phyloP scores from a whole-genome alignment of 2,888 invertebrate species.

The Cephus rjabovi region DNA sequence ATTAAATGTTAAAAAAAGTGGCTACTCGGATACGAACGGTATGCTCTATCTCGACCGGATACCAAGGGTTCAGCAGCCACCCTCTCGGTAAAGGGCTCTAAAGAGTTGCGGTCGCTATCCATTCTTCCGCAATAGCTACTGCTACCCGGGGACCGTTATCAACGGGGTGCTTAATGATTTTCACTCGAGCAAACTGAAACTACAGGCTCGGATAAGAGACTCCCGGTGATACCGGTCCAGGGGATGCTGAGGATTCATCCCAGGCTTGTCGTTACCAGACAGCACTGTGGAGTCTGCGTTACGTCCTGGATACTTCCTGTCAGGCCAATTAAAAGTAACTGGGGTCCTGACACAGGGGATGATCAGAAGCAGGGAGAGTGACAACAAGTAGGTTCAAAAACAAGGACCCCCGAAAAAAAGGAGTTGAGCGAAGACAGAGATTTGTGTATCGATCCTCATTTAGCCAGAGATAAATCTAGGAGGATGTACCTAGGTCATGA shows the following conservation, averaged over 20 bases:
- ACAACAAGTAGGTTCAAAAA: neutral
- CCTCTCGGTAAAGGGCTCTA: conserved; percentile 37
- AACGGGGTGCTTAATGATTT: conserved; percentile 50
- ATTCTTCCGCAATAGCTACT: conserved; percentile 42
- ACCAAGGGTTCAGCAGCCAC: conserved; percentile 34
- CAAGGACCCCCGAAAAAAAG: neutral
- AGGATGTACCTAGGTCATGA: conserved; percentile 41
- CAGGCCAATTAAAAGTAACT: neutral
- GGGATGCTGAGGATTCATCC: neutral
- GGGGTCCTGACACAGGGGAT: neutral
- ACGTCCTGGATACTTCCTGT: too few relatives aligned
- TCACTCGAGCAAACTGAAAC: conserved; percentile 41
- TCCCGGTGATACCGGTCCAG: neutral
- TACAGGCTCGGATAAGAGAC: neutral
- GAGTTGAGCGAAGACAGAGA: neutral
- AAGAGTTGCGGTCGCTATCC: conserved; percentile 51
- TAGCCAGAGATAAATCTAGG: conserved; percentile 13
- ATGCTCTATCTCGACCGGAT: conserved; percentile 45
- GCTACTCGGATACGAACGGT: neutral
- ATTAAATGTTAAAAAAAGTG: neutral
- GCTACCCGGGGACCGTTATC: conserved; percentile 43
- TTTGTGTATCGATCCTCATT: conserved; percentile 8
- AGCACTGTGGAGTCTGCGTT: neutral
- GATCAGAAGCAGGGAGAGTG: neutral
- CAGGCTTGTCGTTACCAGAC: neutral